Conservation (phyloP, 1,140 invertebrate species). For the Agraylea sexmaculata region DNA sequence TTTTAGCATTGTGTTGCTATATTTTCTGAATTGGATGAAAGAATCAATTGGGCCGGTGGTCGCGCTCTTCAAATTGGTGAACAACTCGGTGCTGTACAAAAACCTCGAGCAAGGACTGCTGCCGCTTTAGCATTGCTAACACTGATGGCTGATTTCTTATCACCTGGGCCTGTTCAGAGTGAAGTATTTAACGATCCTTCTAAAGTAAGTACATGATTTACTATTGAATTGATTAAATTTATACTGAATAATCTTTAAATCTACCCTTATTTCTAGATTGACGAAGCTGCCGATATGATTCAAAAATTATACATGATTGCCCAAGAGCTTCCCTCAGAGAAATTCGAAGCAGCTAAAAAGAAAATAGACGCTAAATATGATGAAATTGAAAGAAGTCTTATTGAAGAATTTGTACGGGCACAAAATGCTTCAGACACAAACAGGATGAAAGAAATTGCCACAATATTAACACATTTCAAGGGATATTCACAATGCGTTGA, state of each 20-base stretch:
- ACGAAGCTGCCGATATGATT: conserved; percentile 96
- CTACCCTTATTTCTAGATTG: conserved; percentile 47
- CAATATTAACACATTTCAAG: conserved; percentile 89
- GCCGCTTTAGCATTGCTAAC: conserved; percentile 91
- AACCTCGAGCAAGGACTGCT: conserved; percentile 81
- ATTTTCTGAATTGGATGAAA: conserved; percentile 87
- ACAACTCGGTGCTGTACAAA: conserved; percentile 93
- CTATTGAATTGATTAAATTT: conserved; percentile 5
- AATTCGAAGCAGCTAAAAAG: conserved; percentile 79
- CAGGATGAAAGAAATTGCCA: conserved; percentile 89
- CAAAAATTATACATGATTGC: conserved; percentile 93
- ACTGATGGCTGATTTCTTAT: conserved; percentile 88
- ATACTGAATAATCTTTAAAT: not conserved
- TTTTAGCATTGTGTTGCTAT: conserved; percentile 66
- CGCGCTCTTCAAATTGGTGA: conserved; percentile 96
- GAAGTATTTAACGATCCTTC: conserved; percentile 79
- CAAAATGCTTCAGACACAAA: conserved; percentile 70
- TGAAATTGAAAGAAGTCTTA: conserved; percentile 83
- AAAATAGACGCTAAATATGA: conserved; percentile 92
- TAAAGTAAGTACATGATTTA: conserved; percentile 43
- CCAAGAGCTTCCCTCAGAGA: conserved; percentile 80
- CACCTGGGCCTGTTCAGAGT: conserved; percentile 71
- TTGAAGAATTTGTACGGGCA: conserved; percentile 89
- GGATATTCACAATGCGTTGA: conserved; percentile 93
- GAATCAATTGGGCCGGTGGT: conserved; percentile 93